Evolutionary conservation across 2,113 vertebrate genomes (phyloP), one percentile per base, ranked within the genome.

Genomic region (Myanophis thanlyinensis): DNA sequence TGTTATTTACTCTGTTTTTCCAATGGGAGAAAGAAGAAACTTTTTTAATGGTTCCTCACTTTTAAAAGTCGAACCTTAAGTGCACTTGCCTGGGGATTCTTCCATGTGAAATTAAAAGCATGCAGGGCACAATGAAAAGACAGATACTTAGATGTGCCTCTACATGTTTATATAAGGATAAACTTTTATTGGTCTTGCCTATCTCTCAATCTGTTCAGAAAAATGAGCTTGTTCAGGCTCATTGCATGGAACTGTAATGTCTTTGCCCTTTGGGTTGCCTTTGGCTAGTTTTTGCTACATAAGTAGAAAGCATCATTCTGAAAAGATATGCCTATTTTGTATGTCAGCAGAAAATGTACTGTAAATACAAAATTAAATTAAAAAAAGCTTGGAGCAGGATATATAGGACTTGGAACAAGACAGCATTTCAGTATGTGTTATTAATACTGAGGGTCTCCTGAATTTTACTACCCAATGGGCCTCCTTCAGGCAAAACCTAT

Each of bases 211-310:
- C 51, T 93, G 30, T 44, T 54, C 52, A 51, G 23, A 91, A 93
- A 46, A 89, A 89, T 89, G 52, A 56, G 59, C 49, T 93, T 88
- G 59, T 80, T 80, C 47, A 54, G 20, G 84, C 7, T 48, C 30
- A 73, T 53, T 44, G 48, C 25, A 1, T 40, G 47, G 30, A 89
- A 10, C 18, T 49, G 88, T 23, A 59, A 56, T 85, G 62, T 46
- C 49, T 91, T 89, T 93, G 62, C 62, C 86, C 85, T 73, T 40
- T 52, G 49, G 62, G n/a, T 30, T 88, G 93, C 67, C 87, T 85
- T 85, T 89, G 53, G 86, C 87, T 51, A 53, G 51, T 85, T 80
- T 84, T 40, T 56, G 56, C 62, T 91, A 44, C 54, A 35, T 89
- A 85, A 89, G 27, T 87, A 89, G 67, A 85, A 91, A 91, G 25